Evolutionary conservation across 2,797 vertebrate species (phyloP).

Genomic region (Acanthiza pusilla): DNA sequence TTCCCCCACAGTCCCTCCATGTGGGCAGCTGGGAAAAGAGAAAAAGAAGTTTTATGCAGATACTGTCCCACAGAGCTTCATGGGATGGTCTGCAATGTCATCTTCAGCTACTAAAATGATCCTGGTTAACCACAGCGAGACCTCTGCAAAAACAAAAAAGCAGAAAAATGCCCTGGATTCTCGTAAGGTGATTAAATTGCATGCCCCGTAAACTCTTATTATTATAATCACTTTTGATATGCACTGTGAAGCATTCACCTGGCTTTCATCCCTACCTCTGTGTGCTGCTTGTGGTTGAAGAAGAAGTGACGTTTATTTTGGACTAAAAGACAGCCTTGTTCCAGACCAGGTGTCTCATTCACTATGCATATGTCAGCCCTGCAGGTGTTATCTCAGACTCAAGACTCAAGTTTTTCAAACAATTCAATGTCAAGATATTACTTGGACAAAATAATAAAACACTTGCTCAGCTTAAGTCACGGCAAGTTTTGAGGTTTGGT

Average conservation of each 20-base stretch:
- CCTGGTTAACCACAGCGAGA: background rate
- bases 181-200: background rate
- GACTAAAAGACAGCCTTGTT: slow-evolving; percentile 53
- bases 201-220: background rate
- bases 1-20: background rate
- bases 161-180: background rate
- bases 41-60: accelerated
- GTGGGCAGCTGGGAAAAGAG: background rate
- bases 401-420: slow-evolving; percentile 45
- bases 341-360: slow-evolving; percentile 34
- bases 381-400: slow-evolving; percentile 19
- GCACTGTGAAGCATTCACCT: background rate
- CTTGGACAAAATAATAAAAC: slow-evolving; percentile 20
- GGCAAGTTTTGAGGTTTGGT: background rate
- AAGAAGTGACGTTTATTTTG: background rate
- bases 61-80: background rate
- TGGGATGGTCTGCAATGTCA: background rate
- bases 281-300: background rate
- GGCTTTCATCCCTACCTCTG: slow-evolving; percentile 2
- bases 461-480: background rate
- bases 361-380: slow-evolving; percentile 18
- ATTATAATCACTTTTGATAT: background rate
- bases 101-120: background rate
- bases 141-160: background rate
- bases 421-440: slow-evolving; percentile 1